A percentile compares a stretch with the other conserved stretches of the same genome.
Evolutionary conservation across 2,888 invertebrate species (phyloP).

Genomic region (Prosopocoilus inquinatus): DNA sequence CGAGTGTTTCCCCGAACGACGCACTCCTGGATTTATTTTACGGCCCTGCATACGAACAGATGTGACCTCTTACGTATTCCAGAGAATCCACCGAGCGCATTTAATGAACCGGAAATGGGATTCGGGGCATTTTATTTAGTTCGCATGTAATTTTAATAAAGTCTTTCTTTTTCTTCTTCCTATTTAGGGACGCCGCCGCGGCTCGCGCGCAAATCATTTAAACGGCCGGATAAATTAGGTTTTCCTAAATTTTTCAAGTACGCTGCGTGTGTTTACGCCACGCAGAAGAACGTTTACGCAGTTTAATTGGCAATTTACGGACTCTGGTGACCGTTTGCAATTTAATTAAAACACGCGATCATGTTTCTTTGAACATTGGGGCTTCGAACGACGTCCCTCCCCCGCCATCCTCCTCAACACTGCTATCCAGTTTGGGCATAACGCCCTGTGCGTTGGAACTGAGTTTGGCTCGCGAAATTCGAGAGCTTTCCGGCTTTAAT

Average conservation of each 20-base stretch:
- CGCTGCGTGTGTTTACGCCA: conserved; percentile 7
- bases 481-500: too few species aligned
- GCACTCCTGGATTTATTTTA: conserved; percentile 44
- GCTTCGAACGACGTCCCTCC: not conserved
- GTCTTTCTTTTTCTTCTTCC: too few species aligned
- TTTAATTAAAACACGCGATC: conserved; percentile 26
- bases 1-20: conserved; percentile 38
- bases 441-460: too few species aligned
- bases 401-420: too few species aligned
- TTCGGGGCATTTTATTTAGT: too few species aligned
- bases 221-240: conserved; percentile 2
- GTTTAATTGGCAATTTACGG: conserved; percentile 19
- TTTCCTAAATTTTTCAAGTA: conserved; percentile 13
- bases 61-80: conserved; percentile 30
- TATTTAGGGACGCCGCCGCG: too few species aligned
- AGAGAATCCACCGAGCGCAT: conserved; percentile 8
- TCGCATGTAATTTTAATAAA: too few species aligned
- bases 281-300: conserved; percentile 10
- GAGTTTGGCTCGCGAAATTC: too few species aligned
- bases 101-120: not conserved
- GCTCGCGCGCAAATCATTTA: conserved; percentile 12
- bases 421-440: too few species aligned
- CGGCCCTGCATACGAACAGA: conserved; percentile 35
- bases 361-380: conserved; percentile 22
- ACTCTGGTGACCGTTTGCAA: conserved; percentile 16